These are phyloP conservation scores for Acleris laterana DNA, from an alignment of 2,888 invertebrate species.

Conservation along the genomic window DNA sequence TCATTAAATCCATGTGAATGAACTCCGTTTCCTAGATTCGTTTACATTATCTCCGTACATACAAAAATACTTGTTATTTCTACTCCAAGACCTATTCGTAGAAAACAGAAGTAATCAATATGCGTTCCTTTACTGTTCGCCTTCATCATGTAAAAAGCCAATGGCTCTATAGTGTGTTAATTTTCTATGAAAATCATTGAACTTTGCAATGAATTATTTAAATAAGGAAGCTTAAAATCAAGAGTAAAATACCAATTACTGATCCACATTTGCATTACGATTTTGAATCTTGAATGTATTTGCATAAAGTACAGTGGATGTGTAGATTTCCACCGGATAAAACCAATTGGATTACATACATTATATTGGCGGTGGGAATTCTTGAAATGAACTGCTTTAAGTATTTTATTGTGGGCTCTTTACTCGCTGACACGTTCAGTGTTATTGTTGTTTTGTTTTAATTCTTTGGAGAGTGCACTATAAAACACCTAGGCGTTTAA, in stretches of 20 bases:
- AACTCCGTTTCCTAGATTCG: slow-evolving; percentile 7
- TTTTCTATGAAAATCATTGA: too few relatives aligned
- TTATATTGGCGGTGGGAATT: slow-evolving; percentile 21
- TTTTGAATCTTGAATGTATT: background rate
- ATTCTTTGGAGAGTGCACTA: slow-evolving; percentile 18
- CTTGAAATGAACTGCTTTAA: slow-evolving; percentile 33
- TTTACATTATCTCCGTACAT: slow-evolving; percentile 2
- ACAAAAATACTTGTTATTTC: slow-evolving; percentile 1
- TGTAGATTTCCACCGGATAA: slow-evolving; percentile 22
- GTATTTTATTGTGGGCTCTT: slow-evolving; percentile 27
- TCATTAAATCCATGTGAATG: background rate
- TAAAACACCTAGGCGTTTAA: slow-evolving; percentile 16
- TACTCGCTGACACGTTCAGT: slow-evolving; percentile 33
- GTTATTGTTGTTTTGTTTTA: slow-evolving; percentile 26
- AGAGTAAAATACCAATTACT: slow-evolving; percentile 14
- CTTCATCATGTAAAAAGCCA: slow-evolving; percentile 1
- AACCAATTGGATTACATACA: slow-evolving; percentile 27
- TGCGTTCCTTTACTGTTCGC: slow-evolving; percentile 21
- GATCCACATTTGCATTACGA: background rate
- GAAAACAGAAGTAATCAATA: slow-evolving; percentile 19
- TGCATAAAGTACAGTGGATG: slow-evolving; percentile 4
- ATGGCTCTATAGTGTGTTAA: too few relatives aligned
- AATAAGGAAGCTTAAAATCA: slow-evolving; percentile 32
- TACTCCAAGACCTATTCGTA: slow-evolving; percentile 7
- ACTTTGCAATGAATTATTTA: slow-evolving; percentile 2